Conservation (phyloP, 2,113 vertebrate species). For the Nothoprocta pentlandii region DNA sequence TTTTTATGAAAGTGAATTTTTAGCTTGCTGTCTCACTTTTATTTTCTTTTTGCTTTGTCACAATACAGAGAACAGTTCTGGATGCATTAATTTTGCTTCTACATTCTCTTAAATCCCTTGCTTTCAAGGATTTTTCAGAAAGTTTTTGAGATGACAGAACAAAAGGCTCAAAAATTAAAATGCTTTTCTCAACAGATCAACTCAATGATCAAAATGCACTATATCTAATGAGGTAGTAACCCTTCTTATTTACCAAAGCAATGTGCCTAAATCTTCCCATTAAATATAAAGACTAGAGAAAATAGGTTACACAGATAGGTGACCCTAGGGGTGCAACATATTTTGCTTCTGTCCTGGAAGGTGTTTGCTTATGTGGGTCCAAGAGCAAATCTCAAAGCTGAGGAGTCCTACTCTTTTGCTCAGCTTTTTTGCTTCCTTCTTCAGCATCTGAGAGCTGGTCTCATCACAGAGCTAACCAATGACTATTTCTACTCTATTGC, state of each 20-base stretch:
- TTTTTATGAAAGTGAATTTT: background rate
- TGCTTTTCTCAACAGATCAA: background rate
- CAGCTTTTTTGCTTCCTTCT: background rate
- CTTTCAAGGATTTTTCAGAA: background rate
- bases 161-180: background rate
- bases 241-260: background rate
- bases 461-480: background rate
- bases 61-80: background rate
- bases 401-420: background rate
- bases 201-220: background rate
- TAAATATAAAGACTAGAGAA: background rate
- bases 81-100: accelerated
- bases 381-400: background rate
- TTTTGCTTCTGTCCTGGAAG: background rate
- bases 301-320: background rate
- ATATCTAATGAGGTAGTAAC: background rate
- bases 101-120: background rate
- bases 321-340: background rate
- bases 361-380: background rate
- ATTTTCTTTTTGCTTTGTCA: background rate
- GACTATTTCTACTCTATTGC: background rate
- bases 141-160: background rate
- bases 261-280: background rate
- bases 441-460: background rate
- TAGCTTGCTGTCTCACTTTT: background rate